Conservation (phyloP, 2,113 vertebrate species). For the Proteles cristata region DNA sequence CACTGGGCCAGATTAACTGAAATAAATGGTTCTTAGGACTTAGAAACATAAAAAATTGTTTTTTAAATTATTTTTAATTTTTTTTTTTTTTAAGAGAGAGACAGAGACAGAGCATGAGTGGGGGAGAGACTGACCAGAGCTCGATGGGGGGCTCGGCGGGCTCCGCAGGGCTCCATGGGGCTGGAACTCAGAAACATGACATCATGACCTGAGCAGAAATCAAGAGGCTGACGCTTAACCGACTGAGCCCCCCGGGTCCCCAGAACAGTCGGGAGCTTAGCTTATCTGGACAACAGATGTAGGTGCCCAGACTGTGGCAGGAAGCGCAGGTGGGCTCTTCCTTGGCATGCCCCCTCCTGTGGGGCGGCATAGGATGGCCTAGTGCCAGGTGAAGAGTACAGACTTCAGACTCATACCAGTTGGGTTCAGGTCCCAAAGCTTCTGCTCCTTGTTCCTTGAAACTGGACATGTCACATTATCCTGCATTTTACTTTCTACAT, state of each 20-base stretch:
- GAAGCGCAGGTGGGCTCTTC: neutral
- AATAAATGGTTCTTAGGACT: neutral
- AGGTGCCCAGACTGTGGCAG: neutral
- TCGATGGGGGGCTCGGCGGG: too few relatives aligned
- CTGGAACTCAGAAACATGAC: too few relatives aligned
- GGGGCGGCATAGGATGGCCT: neutral
- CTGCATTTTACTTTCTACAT: neutral
- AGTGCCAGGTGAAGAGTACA: neutral
- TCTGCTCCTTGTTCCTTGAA: neutral
- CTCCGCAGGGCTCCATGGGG: too few relatives aligned
- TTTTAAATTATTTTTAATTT: too few relatives aligned
- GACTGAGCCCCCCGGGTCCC: too few relatives aligned
- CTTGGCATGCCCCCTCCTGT: neutral
- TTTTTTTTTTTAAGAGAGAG: too few relatives aligned
- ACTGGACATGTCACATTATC: neutral
- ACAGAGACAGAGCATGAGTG: too few relatives aligned
- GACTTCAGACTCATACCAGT: neutral
- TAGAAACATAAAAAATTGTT: neutral
- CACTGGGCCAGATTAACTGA: neutral
- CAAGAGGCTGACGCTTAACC: too few relatives aligned
- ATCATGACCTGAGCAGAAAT: too few relatives aligned
- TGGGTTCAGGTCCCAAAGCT: neutral
- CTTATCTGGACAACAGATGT: neutral
- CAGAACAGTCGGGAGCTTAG: neutral
- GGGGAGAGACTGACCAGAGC: too few relatives aligned